Percentiles rank a stretch among this genome's conserved stretches.
Evolutionary conservation across 2,113 vertebrate species (phyloP).

Genomic region (Ivindomyrus marchei): DNA sequence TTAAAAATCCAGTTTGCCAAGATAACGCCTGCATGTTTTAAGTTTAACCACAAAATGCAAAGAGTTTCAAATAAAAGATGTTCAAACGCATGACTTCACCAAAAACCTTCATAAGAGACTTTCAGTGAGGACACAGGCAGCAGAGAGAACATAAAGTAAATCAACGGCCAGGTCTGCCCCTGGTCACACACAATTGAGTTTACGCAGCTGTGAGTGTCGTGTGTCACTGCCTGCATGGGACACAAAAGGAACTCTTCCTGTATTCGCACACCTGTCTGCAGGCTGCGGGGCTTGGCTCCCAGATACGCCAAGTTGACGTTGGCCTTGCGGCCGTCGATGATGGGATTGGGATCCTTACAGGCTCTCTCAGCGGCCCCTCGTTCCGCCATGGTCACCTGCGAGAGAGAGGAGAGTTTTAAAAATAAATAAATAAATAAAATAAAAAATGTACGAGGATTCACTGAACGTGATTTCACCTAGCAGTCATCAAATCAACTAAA

Average conservation of each 20-base stretch:
- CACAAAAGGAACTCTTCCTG: not conserved
- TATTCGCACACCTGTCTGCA: constrained; percentile 82
- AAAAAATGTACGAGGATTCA: not conserved
- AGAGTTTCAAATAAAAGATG: not conserved
- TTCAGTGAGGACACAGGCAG: not conserved
- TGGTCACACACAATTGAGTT: not conserved
- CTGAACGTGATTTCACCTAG: not conserved
- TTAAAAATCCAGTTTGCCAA: not conserved
- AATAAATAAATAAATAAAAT: no score
- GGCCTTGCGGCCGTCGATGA: constrained; percentile 94
- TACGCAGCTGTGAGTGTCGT: not conserved
- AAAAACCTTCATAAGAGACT: not conserved
- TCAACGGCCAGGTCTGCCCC: not conserved
- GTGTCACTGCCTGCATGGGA: not conserved
- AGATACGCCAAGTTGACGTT: constrained; percentile 95
- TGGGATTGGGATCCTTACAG: constrained; percentile 96
- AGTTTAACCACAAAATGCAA: not conserved
- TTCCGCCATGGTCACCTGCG: constrained; percentile 92
- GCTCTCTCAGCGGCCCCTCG: constrained; percentile 82
- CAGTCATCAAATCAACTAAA: not conserved
- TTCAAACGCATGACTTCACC: not conserved
- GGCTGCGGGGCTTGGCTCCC: constrained; percentile 89
- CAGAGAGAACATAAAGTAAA: not conserved
- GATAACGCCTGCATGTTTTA: not conserved
- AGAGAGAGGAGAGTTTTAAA: not conserved